These are phyloP conservation scores for Erethizon dorsatum DNA, from an alignment of 2,797 vertebrate species.

Conservation along the genomic window DNA sequence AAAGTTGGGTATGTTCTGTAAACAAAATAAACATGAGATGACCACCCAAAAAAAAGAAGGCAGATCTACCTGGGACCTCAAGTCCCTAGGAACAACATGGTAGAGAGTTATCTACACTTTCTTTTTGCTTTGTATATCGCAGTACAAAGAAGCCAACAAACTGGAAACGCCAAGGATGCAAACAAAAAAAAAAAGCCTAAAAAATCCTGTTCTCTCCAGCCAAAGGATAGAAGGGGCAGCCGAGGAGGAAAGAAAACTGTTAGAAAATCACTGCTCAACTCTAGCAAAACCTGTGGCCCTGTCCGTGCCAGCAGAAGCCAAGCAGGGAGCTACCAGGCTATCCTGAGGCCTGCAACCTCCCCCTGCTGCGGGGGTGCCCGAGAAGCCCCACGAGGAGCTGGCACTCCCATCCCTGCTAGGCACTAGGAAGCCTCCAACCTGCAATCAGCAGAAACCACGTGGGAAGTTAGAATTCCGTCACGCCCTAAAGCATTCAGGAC, in stretches of 20 bases:
- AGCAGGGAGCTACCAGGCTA: not conserved
- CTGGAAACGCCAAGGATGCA: not conserved
- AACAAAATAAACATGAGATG: not conserved
- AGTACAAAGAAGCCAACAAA: not conserved
- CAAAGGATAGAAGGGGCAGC: not conserved
- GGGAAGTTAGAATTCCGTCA: not conserved
- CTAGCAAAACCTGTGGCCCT: not conserved
- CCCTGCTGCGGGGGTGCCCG: not conserved
- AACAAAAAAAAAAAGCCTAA: not conserved
- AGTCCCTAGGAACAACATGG: not conserved
- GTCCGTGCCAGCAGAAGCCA: not conserved
- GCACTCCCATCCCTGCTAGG: not conserved
- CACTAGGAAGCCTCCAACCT: not conserved
- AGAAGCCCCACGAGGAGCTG: not conserved
- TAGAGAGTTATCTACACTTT: not conserved
- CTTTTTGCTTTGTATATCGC: not conserved
- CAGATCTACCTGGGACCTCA: not conserved
- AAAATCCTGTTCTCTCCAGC: not conserved
- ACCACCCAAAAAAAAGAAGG: not conserved
- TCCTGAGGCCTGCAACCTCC: rapidly evolving
- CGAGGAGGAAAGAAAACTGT: not conserved
- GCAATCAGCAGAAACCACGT: not conserved
- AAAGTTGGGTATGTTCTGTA: not conserved
- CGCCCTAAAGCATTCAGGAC: not conserved
- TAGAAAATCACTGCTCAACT: not conserved